Evolutionary conservation across 2,113 vertebrate species (phyloP), one percentile per base, ranked within the genome.

Genomic region (Larimichthys crocea): DNA sequence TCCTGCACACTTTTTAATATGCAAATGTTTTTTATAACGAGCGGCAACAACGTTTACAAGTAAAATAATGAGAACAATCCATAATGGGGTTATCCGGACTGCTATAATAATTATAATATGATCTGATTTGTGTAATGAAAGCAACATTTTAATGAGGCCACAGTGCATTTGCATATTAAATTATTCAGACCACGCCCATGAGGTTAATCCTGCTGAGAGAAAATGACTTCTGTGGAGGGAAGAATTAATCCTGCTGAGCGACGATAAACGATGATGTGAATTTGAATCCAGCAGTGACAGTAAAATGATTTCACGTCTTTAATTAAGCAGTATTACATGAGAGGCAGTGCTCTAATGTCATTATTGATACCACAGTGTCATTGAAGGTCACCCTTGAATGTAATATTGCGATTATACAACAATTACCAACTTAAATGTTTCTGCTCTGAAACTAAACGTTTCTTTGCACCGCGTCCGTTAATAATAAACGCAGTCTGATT

Each of bases 121-220:
- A 40, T 40, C 9, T 62, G 46, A 75, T 79, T 59, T 55, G 61
- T 67, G 8, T 65, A 69, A 60, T 76, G 35, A 65, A 70, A 79
- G 26, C 4, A 22, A 59, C 49, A 44, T 6, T 3, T 50, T 22
- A 79, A 60, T 64, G 46, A 64, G 76, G 26, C 50, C 56, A 52
- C 16, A 8, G 35, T 3, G 2, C 2, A 53, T 80, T 83, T 65
- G 52, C 72, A 80, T 74, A 60, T 75, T 79, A 12, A 40, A 19
- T 42, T 7, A 59, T 56, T 63, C 22, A 62, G 42, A 57, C 72
- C 83, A 68, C 72, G 14, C 72, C 75, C 67, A 35, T 1, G 14
- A 70, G 44, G 55, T 83, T 77, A 65, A 61, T 64, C 26, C 29
- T 57, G 49, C 69, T 53, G 44, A 64, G 71, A 66, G 48, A 66